A percentile compares a stretch with the other conserved stretches of the same genome.
Evolutionary conservation across 2,888 invertebrate species (phyloP).

Genomic region (Hesperia comma): DNA sequence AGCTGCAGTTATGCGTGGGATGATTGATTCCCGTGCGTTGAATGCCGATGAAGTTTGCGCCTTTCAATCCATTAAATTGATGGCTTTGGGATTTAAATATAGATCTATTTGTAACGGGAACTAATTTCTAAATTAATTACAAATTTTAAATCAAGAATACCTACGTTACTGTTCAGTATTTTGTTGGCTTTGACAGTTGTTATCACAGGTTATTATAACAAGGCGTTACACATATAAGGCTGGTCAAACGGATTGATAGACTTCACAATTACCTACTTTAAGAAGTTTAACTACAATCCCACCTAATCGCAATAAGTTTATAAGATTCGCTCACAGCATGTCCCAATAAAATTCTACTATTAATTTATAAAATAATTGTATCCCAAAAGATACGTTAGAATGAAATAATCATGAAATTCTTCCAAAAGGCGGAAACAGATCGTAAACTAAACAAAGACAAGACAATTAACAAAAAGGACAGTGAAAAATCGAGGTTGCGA

Average conservation of each 20-base stretch:
- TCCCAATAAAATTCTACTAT: too few species aligned
- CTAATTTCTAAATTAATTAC: background rate
- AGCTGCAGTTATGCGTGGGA: slow-evolving; percentile 33
- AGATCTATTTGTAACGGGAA: background rate
- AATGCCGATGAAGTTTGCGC: slow-evolving; percentile 35
- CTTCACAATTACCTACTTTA: too few species aligned
- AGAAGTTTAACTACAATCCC: too few species aligned
- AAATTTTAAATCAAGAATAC: background rate
- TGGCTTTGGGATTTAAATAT: slow-evolving; percentile 13
- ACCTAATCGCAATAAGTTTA: too few species aligned
- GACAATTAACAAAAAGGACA: slow-evolving; percentile 36
- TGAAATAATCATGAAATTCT: slow-evolving; percentile 33
- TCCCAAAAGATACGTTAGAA: background rate
- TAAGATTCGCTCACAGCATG: too few species aligned
- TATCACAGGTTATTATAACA: too few species aligned
- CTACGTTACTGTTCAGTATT: background rate
- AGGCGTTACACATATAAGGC: too few species aligned
- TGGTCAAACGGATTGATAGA: too few species aligned
- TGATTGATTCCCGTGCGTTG: slow-evolving; percentile 37
- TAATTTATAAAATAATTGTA: too few species aligned
- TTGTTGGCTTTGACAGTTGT: background rate
- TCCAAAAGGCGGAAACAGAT: background rate
- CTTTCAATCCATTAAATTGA: slow-evolving; percentile 28
- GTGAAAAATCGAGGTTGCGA: slow-evolving; percentile 28
- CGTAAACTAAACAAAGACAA: slow-evolving; percentile 28